Percentiles rank a stretch among this genome's conserved stretches.
phyloP scores from a whole-genome alignment of 2,113 vertebrate genomes.

The Papio anubis region DNA sequence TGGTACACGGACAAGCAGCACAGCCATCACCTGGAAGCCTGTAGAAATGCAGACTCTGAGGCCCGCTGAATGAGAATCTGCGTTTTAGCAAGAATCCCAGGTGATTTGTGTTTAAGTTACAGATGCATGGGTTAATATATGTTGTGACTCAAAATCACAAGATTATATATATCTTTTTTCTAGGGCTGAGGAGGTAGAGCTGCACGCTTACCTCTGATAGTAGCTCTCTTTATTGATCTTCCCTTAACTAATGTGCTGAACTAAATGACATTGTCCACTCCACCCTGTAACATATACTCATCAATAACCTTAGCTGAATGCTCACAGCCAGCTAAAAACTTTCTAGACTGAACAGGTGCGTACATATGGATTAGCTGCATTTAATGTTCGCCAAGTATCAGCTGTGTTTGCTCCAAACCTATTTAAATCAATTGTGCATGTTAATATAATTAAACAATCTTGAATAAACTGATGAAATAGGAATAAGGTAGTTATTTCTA shows the following conservation, averaged over 20 bases:
- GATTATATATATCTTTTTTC: neutral
- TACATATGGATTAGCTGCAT: neutral
- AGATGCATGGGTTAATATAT: neutral
- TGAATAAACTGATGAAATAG: slow-evolving; percentile 6
- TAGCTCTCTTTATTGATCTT: neutral
- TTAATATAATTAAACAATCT: slow-evolving; percentile 20
- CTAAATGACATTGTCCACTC: neutral
- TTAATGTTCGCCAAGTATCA: slow-evolving; percentile 56
- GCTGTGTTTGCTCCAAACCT: slow-evolving; percentile 33
- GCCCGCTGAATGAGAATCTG: neutral
- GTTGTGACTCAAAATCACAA: neutral
- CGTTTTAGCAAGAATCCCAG: neutral
- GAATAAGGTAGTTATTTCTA: neutral
- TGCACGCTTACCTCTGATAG: neutral
- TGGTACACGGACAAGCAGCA: neutral
- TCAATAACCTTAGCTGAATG: neutral
- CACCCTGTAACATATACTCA: neutral
- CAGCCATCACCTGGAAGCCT: neutral
- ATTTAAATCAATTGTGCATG: neutral
- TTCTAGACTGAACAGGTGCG: neutral
- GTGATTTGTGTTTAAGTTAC: neutral
- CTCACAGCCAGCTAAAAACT: neutral
- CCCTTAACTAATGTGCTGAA: neutral
- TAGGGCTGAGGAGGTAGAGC: neutral
- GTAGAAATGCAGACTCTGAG: neutral